These are phyloP conservation scores for Leguminivora glycinivorella DNA, from an alignment of 1,140 invertebrate genomes.

Conservation along the genomic window DNA sequence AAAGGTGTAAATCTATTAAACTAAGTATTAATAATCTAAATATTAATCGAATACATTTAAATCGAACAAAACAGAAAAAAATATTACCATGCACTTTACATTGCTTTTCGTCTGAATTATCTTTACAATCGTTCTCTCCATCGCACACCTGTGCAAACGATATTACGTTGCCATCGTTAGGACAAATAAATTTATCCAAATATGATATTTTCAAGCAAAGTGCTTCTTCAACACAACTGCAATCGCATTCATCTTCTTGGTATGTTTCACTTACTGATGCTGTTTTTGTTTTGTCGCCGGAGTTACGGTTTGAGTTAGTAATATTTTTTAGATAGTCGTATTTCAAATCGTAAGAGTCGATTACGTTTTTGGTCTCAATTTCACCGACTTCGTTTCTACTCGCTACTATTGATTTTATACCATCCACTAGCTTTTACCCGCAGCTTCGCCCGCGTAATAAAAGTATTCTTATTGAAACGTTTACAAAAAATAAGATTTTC, in stretches of 20 bases:
- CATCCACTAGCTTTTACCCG: too few species aligned
- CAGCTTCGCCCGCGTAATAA: too few species aligned
- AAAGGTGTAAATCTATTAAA: not conserved
- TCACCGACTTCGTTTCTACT: constrained; percentile 1
- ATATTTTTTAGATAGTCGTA: not conserved
- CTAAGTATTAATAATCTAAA: not conserved
- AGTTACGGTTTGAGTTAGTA: not conserved
- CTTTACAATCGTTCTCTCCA: constrained; percentile 48
- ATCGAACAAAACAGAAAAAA: not conserved
- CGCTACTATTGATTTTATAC: constrained; percentile 1
- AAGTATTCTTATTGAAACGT: too few species aligned
- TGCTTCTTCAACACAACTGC: constrained; percentile 34
- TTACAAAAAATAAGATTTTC: too few species aligned
- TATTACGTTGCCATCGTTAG: constrained; percentile 40
- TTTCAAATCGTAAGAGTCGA: not conserved
- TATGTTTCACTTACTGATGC: not conserved
- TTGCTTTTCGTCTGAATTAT: constrained; percentile 53
- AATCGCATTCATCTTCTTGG: constrained; percentile 28
- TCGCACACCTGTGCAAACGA: constrained; percentile 56
- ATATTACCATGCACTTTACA: constrained; percentile 52
- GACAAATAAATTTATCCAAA: constrained; percentile 50
- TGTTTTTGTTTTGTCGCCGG: not conserved
- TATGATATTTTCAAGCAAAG: constrained; percentile 49
- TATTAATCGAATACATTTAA: not conserved
- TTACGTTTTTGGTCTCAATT: not conserved